Conservation (phyloP, 2,113 vertebrate genomes). For the Tonatia bakeri region DNA sequence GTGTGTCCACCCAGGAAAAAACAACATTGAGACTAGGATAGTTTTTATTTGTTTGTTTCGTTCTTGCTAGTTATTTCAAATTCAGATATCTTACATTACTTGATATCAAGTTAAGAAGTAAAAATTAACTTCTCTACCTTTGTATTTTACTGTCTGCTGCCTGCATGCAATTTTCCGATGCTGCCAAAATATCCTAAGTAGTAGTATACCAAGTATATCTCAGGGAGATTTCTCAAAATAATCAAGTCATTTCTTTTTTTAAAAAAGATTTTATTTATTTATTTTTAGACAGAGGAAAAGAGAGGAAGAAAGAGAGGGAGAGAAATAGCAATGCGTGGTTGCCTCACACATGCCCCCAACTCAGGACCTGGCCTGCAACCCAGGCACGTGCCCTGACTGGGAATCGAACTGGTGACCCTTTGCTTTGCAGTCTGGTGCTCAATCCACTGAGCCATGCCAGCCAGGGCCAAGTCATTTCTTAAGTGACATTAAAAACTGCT, state of each 20-base stretch:
- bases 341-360: too few relatives aligned
- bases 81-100: not conserved
- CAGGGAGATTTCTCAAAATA: not conserved
- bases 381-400: too few relatives aligned
- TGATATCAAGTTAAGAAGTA: not conserved
- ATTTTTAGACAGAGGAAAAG: too few relatives aligned
- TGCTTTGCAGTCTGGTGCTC: too few relatives aligned
- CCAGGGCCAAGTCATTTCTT: not conserved
- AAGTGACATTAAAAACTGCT: not conserved
- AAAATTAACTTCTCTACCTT: not conserved
- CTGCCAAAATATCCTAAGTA: not conserved
- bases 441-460: too few relatives aligned
- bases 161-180: not conserved
- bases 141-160: not conserved
- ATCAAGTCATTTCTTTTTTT: not conserved
- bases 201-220: not conserved
- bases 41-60: not conserved
- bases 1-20: accelerated
- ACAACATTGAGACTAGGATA: not conserved
- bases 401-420: too few relatives aligned
- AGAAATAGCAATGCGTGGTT: too few relatives aligned
- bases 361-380: too few relatives aligned
- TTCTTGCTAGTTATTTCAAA: not conserved
- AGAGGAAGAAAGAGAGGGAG: too few relatives aligned
- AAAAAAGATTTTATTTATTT: too few relatives aligned